Conservation (phyloP, 92 coral and sea anemone species). For the Nematostella vectensis region DNA sequence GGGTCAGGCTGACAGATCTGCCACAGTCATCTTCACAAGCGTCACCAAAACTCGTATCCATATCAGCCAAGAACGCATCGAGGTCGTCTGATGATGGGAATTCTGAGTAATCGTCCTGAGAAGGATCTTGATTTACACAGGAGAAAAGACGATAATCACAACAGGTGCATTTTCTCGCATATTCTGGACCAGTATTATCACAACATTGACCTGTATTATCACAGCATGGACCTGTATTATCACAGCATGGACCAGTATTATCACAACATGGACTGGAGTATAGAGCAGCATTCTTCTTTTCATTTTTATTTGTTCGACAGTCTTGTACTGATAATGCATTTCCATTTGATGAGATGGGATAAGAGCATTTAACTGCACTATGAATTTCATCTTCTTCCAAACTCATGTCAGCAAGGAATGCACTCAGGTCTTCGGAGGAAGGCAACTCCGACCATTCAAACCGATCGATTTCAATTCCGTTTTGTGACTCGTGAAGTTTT, state of each 20-base stretch:
- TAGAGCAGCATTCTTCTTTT: too few relatives aligned
- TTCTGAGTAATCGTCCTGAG: constrained; percentile 11
- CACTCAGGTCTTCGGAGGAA: constrained; percentile 53
- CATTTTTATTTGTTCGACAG: too few relatives aligned
- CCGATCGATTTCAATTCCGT: neutral
- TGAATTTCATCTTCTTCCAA: constrained; percentile 13
- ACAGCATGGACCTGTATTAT: neutral
- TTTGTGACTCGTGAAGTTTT: too few relatives aligned
- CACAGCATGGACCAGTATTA: neutral
- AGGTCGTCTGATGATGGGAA: constrained; percentile 61
- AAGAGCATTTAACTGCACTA: too few relatives aligned
- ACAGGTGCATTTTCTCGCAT: neutral
- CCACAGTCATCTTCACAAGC: neutral
- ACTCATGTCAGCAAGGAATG: constrained; percentile 51
- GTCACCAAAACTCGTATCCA: constrained; percentile 1
- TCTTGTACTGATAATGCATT: too few relatives aligned
- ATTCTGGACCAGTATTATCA: neutral
- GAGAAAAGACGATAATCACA: neutral
- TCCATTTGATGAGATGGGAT: too few relatives aligned
- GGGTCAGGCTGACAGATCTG: too few relatives aligned
- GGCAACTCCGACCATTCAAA: constrained; percentile 35
- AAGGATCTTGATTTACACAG: neutral
- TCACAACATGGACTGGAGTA: too few relatives aligned
- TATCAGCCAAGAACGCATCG: constrained; percentile 48
- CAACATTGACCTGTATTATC: too few relatives aligned